Conservation (phyloP, 2,797 vertebrate genomes). For the Paramormyrops hopkinsi region DNA sequence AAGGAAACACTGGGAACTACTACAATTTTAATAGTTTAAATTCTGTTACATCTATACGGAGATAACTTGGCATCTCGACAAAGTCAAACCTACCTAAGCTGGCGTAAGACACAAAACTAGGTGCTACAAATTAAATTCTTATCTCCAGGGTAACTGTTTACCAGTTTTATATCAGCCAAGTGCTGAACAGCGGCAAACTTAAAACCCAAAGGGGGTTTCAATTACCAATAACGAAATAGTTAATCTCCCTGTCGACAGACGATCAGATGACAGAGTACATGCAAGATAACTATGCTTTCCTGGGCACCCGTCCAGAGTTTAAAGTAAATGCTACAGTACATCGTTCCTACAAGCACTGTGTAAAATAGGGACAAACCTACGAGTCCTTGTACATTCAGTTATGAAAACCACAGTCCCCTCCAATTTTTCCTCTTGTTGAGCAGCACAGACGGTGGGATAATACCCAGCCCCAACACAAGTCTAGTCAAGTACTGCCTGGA, state of each 20-base stretch:
- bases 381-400: not conserved
- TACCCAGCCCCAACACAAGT: not conserved
- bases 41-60: not conserved
- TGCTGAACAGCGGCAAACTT: conserved; percentile 13
- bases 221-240: conserved; percentile 22
- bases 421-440: not conserved
- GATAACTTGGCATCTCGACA: not conserved
- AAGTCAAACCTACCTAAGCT: not conserved
- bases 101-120: not conserved
- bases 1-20: not conserved
- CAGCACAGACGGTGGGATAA: not conserved
- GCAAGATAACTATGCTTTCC: conserved; percentile 31
- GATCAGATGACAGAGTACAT: conserved; percentile 32
- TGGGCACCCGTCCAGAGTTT: conserved; percentile 54
- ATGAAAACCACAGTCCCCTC: not conserved
- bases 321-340: conserved; percentile 54
- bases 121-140: conserved; percentile 35
- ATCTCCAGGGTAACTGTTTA: not conserved
- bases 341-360: not conserved
- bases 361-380: not conserved
- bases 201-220: conserved; percentile 10
- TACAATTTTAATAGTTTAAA: not conserved
- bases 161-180: conserved; percentile 7
- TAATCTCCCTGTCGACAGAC: conserved; percentile 27
- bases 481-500: not conserved